Base-by-base conservation (phyloP, 2,888 invertebrate species). In the Sarcophaga variegata region DNA sequence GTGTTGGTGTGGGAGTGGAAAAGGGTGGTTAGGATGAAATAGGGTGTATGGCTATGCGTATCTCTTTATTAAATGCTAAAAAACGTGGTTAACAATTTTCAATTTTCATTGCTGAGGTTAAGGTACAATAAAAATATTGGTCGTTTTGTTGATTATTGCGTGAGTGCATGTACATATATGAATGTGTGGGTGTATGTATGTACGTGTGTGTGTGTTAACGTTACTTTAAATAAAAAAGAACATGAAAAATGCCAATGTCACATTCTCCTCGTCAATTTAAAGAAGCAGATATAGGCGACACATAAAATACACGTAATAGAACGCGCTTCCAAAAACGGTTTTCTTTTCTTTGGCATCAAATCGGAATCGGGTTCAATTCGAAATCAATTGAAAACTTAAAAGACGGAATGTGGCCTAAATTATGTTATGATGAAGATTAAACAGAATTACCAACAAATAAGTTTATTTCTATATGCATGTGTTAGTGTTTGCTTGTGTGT, bases 61-160 rank as follows among this genome's bases (percentile, higher is more conserved):
- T 14, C 54, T 54, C 17, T 85, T 63, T 62, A 81, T 82, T 78
- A 70, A 70, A 78, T 78, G 85, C 69, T 72, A 85, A 72, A 72
- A 59, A 37, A 85, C 67, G 81, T 81, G 85, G 81, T 85, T 85
- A 82, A 81, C 81, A 78, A 81, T 85, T 77, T 84, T 79, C 83
- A 81, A 84, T 87, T 84, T 87, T 87, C 87, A 87, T 87, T 81
- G 84, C 87, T 87, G 87, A 87, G 87, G 87, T 87, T 87, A 87
- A 87, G 87, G 87, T 82, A 79, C 81, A 84, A 78, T 87, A 81
- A 82, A 75, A 84, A 87, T 87, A 84, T 83, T 83, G 81, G 84
- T 83, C 74, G 79, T 79, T 79, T 83, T 78, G 62, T 74, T 77
- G 83, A 37, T 37, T 37, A 37, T 37, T 37, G 37, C 37, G 10